phyloP scores from a whole-genome alignment of 2,888 invertebrate genomes.

The Orthosia gracilis region DNA sequence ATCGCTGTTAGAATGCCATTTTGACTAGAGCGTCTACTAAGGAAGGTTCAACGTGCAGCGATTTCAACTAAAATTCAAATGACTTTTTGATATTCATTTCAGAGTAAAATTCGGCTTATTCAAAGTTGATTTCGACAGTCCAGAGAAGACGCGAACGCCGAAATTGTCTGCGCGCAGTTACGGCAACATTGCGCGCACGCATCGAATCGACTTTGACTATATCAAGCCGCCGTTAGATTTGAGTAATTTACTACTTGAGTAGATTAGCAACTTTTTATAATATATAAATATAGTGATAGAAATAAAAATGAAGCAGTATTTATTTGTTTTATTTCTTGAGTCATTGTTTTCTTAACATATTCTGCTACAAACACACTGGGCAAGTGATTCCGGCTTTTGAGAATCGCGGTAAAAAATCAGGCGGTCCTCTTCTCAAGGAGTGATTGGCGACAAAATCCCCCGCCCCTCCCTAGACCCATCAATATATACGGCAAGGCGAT shows the following conservation, averaged over 20 bases:
- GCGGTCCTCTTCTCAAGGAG: no score
- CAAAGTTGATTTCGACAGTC: slow-evolving; percentile 85
- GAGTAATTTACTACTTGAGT: slow-evolving; percentile 42
- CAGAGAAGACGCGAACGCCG: slow-evolving; percentile 83
- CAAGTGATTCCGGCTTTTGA: no score
- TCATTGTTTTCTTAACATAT: no score
- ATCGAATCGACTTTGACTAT: slow-evolving; percentile 82
- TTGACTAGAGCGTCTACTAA: no score
- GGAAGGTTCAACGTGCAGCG: no score
- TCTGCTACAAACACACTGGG: no score
- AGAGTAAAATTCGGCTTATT: slow-evolving; percentile 88
- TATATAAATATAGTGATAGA: slow-evolving; percentile 31
- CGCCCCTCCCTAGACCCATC: no score
- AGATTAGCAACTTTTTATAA: slow-evolving; percentile 44
- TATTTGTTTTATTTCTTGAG: not conserved
- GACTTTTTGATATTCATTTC: slow-evolving; percentile 63
- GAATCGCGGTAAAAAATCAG: no score
- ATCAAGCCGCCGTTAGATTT: slow-evolving; percentile 68
- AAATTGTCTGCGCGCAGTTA: slow-evolving; percentile 86
- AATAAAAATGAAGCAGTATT: slow-evolving; percentile 17
- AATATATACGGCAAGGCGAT: no score
- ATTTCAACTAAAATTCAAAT: no score
- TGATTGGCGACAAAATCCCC: no score
- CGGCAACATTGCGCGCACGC: slow-evolving; percentile 82
- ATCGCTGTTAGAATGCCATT: no score